Evolutionary conservation across 2,797 vertebrate species (phyloP).

Genomic region (Antennarius maculatus): DNA sequence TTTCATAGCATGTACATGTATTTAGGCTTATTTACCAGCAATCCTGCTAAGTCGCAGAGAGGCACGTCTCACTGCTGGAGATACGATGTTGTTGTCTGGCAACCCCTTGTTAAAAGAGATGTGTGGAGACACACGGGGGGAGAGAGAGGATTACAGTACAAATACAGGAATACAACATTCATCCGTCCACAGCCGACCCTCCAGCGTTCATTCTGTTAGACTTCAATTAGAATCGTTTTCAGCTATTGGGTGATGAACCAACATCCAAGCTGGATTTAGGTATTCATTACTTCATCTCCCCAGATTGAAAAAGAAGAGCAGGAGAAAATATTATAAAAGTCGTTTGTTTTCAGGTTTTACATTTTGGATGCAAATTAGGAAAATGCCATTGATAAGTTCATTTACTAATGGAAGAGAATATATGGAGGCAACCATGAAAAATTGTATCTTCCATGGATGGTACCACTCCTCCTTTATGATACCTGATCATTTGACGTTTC

Average conservation of each 20-base stretch:
- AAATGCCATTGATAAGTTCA: not conserved
- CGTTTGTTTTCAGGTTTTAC: slow-evolving; percentile 40
- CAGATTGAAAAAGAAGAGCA: slow-evolving; percentile 38
- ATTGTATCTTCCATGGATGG: no score
- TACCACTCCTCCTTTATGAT: no score
- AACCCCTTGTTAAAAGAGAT: slow-evolving; percentile 67
- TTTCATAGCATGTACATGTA: slow-evolving; percentile 71
- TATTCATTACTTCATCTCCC: slow-evolving; percentile 30
- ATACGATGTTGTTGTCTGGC: slow-evolving; percentile 71
- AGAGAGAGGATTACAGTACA: slow-evolving; percentile 30
- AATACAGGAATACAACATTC: slow-evolving; percentile 37
- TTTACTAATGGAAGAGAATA: no score
- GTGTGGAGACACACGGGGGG: slow-evolving; percentile 3
- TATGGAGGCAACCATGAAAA: no score
- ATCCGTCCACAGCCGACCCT: slow-evolving; percentile 35
- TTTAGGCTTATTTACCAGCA: slow-evolving; percentile 76
- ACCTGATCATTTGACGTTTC: no score
- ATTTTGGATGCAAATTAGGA: slow-evolving; percentile 43
- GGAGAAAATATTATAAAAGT: slow-evolving; percentile 15
- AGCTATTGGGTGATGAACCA: slow-evolving; percentile 22
- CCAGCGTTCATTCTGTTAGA: slow-evolving; percentile 42
- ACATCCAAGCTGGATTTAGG: slow-evolving; percentile 1
- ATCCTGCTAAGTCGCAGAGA: slow-evolving; percentile 64
- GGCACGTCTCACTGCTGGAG: slow-evolving; percentile 79
- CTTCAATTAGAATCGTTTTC: no score